These are phyloP conservation scores for Australoheros facetus DNA, from an alignment of 2,797 vertebrate species.

Conservation along the genomic window DNA sequence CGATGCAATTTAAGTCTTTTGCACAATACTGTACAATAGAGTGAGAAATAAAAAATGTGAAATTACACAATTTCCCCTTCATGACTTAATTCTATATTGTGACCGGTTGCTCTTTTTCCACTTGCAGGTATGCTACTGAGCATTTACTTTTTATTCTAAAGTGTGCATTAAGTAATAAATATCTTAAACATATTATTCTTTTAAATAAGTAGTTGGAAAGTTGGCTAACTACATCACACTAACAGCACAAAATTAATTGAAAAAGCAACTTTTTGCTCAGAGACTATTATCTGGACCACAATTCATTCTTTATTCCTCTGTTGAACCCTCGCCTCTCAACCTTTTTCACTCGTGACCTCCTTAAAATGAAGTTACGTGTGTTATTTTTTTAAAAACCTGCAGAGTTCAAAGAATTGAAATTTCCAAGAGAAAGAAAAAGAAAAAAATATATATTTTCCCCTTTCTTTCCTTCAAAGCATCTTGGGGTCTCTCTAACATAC, in stretches of 20 bases:
- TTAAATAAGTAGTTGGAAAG: neutral
- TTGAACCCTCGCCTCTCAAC: neutral
- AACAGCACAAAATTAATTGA: neutral
- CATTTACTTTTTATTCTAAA: neutral
- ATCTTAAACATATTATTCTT: neutral
- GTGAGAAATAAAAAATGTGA: too few relatives aligned
- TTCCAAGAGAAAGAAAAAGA: neutral
- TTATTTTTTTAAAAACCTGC: neutral
- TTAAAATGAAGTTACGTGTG: neutral
- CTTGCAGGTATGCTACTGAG: neutral
- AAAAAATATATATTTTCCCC: neutral
- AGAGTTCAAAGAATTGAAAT: slow-evolving; percentile 2
- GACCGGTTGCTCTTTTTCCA: neutral
- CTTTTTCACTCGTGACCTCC: neutral
- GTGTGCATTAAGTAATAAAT: neutral
- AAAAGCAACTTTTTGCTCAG: neutral
- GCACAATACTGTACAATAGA: too few relatives aligned
- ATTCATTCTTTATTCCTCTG: neutral
- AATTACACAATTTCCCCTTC: neutral
- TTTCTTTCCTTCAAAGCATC: neutral
- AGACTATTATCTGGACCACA: neutral
- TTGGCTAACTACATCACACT: neutral
- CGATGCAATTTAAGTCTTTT: neutral
- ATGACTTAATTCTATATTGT: neutral
- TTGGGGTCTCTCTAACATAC: neutral